A percentile compares a stretch with the other conserved stretches of the same genome.
Evolutionary conservation across 2,888 invertebrate genomes (phyloP).

Genomic region (Acleris holmiana): DNA sequence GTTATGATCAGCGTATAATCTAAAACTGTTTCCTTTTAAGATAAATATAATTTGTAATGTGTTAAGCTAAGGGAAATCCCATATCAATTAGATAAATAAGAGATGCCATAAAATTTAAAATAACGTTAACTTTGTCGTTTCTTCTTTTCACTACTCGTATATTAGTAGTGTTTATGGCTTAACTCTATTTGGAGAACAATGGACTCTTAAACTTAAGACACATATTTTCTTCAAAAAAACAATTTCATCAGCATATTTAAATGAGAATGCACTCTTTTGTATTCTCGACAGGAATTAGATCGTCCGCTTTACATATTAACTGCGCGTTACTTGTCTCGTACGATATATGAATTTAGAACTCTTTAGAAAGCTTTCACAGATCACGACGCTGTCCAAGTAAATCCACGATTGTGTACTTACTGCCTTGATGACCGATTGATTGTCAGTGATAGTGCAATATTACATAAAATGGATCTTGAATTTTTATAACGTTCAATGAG

Average conservation of each 20-base stretch:
- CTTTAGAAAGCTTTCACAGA: constrained; percentile 49
- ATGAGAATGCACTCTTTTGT: constrained; percentile 51
- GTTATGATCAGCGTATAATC: constrained; percentile 9
- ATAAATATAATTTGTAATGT: constrained; percentile 9
- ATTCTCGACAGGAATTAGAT: constrained; percentile 56
- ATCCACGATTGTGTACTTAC: neutral
- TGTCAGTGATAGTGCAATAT: no score
- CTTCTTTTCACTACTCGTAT: no score
- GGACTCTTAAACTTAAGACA: neutral
- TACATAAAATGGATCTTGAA: no score
- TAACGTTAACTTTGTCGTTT: no score
- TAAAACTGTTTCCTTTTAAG: constrained; percentile 8
- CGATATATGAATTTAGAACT: constrained; percentile 62
- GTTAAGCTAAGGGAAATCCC: constrained; percentile 17
- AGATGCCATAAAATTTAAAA: no score
- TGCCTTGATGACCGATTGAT: no score
- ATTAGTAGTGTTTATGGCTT: constrained; percentile 2
- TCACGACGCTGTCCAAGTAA: constrained; percentile 35
- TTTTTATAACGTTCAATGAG: no score
- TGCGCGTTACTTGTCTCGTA: constrained; percentile 53
- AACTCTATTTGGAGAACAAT: constrained; percentile 1
- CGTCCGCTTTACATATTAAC: constrained; percentile 67
- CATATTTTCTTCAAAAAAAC: constrained; percentile 22
- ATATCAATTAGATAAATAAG: neutral
- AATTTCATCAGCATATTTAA: constrained; percentile 46